Evolutionary conservation across 2,113 vertebrate genomes (phyloP).

Genomic region (Notothenia coriiceps): DNA sequence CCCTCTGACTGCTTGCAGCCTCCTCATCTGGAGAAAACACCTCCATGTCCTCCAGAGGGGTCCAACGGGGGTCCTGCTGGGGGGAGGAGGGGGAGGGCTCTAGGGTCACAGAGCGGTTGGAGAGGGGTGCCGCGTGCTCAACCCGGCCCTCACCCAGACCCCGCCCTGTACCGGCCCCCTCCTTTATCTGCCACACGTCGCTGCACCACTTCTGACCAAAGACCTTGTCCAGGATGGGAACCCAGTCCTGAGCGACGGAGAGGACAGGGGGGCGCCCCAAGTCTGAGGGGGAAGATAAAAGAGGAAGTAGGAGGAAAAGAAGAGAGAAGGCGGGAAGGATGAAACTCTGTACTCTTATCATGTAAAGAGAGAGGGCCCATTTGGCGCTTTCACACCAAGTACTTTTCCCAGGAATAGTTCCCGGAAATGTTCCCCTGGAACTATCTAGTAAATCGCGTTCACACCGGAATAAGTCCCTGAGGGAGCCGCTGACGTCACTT

Average conservation of each 20-base stretch:
- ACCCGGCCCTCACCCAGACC: neutral
- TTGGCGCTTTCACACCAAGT: no score
- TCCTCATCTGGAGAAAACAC: constrained; percentile 67
- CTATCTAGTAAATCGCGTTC: no score
- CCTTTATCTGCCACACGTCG: constrained; percentile 79
- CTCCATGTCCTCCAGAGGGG: constrained; percentile 78
- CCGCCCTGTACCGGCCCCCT: constrained; percentile 24
- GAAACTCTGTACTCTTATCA: no score
- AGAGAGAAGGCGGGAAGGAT: neutral
- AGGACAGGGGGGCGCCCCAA: constrained; percentile 63
- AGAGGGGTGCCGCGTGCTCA: neutral
- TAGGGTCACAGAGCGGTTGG: constrained; percentile 46
- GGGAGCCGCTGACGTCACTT: no score
- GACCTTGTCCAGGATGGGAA: constrained; percentile 85
- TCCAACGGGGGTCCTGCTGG: constrained; percentile 79
- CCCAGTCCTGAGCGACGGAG: constrained; percentile 83
- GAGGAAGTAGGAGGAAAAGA: accelerated
- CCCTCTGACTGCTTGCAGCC: neutral
- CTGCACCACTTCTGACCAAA: constrained; percentile 85
- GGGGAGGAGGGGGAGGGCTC: constrained; percentile 69
- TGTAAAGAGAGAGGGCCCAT: no score
- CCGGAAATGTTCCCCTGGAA: no score
- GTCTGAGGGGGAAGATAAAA: constrained; percentile 17
- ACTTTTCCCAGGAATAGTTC: no score
- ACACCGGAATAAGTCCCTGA: no score